Base-by-base conservation (phyloP, 2,888 invertebrate species). In the Tuta absoluta region DNA sequence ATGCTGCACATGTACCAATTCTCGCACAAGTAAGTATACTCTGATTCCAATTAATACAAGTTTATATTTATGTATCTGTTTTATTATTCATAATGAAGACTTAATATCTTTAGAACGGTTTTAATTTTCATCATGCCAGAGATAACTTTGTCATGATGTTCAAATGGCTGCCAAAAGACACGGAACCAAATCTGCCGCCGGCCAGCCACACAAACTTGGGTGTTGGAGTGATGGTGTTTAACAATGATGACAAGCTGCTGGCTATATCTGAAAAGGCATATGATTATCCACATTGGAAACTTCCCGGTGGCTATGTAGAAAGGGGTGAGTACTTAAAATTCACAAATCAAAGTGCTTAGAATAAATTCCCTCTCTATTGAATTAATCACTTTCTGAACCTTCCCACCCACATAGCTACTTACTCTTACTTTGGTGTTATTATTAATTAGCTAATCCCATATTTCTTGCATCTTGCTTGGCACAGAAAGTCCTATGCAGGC, bases 301-400 rank as follows among this genome's bases (percentile, higher is more conserved):
- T 98, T 10, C 98, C 98, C 14, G 98, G 98, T 63, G 98, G 98
- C 63, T 96, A 96, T 88, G 96, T 97, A 17, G 96, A 98, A 79
- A 95, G 94, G 85, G 95, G 96, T 96, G 83, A 76, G 68, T 10
- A 4, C 56, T 17, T 8, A 10, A 21, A 49, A 49, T 56, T n/a
- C n/a, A n/a, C n/a, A 56, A 28, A 24, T 24, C 28, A 28, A 28
- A 28, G 28, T 28, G 5, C n/a, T n/a, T n/a, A n/a, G n/a, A n/a
- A n/a, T n/a, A n/a, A n/a, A n/a, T n/a, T n/a, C n/a, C n/a, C n/a
- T n/a, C n/a, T n/a, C n/a, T n/a, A n/a, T n/a, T n/a, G n/a, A n/a
- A n/a, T n/a, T n/a, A n/a, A n/a, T n/a, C n/a, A n/a, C n/a, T n/a
- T n/a, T n/a, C n/a, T n/a, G n/a, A n/a, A n/a, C n/a, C n/a, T n/a